phyloP scores from a whole-genome alignment of 2,113 vertebrate genomes.

The Empidonax traillii region DNA sequence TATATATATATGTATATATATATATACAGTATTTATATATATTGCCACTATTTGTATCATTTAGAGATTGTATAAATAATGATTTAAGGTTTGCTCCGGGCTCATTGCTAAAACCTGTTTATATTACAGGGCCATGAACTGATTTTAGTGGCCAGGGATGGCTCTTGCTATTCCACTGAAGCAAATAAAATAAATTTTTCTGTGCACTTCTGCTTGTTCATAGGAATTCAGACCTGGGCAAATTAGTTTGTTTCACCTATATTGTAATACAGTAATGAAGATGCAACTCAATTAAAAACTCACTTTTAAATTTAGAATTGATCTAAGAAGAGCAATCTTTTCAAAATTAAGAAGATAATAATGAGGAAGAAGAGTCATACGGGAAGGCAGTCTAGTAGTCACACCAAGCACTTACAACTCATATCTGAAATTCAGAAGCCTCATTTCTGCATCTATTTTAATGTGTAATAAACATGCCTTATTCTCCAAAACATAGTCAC shows the following conservation, averaged over 20 bases:
- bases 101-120: constrained; percentile 48
- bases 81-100: constrained; percentile 7
- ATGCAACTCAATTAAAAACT: not conserved
- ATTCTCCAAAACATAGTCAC: not conserved
- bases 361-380: not conserved
- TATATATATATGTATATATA: not conserved
- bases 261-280: not conserved
- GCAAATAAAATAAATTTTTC: not conserved
- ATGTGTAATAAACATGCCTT: not conserved
- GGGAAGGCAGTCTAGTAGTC: not conserved
- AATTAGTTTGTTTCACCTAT: not conserved
- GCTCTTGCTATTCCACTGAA: not conserved
- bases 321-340: not conserved
- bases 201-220: not conserved
- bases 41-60: constrained; percentile 14
- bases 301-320: not conserved
- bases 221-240: not conserved
- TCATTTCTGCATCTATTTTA: not conserved
- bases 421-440: not conserved
- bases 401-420: not conserved
- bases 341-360: not conserved
- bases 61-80: constrained; percentile 15
- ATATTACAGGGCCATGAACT: constrained; percentile 11
- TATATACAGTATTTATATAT: constrained; percentile 5
- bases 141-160: not conserved